Conservation (phyloP, 1,140 invertebrate species). For the Zaprionus tsacasi region DNA sequence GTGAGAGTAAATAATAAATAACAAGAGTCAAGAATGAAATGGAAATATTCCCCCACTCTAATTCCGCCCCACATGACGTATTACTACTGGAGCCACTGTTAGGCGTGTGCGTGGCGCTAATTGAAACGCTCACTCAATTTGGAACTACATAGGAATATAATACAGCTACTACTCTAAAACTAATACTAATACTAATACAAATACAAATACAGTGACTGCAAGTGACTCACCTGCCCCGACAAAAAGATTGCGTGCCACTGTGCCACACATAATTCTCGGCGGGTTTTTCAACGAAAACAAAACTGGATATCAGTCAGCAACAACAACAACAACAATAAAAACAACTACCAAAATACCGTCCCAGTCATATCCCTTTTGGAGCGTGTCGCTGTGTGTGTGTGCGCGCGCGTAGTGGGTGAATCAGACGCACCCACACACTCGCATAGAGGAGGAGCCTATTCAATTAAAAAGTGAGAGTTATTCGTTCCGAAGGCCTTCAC, state of each 20-base stretch:
- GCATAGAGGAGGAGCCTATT: slow-evolving; percentile 30
- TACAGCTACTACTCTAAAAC: slow-evolving; percentile 21
- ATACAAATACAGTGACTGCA: slow-evolving; percentile 5
- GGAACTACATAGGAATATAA: slow-evolving; percentile 26
- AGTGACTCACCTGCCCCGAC: slow-evolving; percentile 44
- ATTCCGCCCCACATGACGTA: slow-evolving; percentile 42
- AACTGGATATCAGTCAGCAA: slow-evolving; percentile 40
- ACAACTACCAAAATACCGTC: slow-evolving; percentile 34
- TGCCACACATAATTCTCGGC: slow-evolving; percentile 47
- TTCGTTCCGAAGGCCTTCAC: slow-evolving; percentile 37
- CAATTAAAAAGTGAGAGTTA: slow-evolving; percentile 31
- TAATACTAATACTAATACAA: slow-evolving; percentile 23
- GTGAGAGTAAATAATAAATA: slow-evolving; percentile 48
- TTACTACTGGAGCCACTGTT: slow-evolving; percentile 38
- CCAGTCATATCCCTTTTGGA: slow-evolving; percentile 33
- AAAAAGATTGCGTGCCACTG: slow-evolving; percentile 43
- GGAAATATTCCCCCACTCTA: slow-evolving; percentile 53
- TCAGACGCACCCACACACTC: slow-evolving; percentile 38
- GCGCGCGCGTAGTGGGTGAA: slow-evolving; percentile 35
- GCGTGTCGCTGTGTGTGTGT: slow-evolving; percentile 6
- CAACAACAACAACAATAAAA: slow-evolving; percentile 24
- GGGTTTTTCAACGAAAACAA: slow-evolving; percentile 25
- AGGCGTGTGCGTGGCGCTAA: slow-evolving; percentile 71
- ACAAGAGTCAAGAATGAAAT: slow-evolving; percentile 76
- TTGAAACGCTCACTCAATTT: slow-evolving; percentile 67